Evolutionary conservation across 2,113 vertebrate genomes (phyloP), one percentile per base, ranked within the genome.

Genomic region (Heptranchias perlo): DNA sequence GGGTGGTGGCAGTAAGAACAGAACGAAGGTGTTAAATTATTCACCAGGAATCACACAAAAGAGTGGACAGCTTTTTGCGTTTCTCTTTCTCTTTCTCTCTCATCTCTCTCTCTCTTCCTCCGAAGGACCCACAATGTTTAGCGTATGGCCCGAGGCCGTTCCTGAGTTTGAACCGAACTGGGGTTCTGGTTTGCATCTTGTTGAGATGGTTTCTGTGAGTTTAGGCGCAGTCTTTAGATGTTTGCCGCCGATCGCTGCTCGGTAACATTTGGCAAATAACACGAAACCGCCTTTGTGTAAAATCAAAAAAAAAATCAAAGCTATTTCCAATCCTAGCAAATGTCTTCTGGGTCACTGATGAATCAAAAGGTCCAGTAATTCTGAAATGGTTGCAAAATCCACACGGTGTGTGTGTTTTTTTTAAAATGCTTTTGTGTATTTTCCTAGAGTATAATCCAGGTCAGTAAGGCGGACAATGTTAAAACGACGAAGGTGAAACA

Each of bases 371-470:
- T 97, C 97, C 97, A 4, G 65, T 95, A 25, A 47, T 95, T 95
- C 97, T 97, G 96, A 98, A 97, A 97, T 97, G 97, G 97, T 97
- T 97, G 97, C 97, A 96, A 96, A 97, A 97, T 98, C 97, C 97
- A 97, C 97, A 97, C 97, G 96, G 96, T 47, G 28, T 96, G 78
- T 96, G 96, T 35, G 28, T 49, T 49, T 95, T n/a, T n/a, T n/a
- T n/a, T n/a, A n/a, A 69, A 67, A 35, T 89, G 65, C 96, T 78
- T 89, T 69, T 96, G 54, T 96, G 52, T 54, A 25, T 2, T 2
- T 89, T 21, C 23, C 92, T 99, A 99, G 97, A 99, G 98, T 96
- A 98, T 97, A 97, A 99, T 97, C 98, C 98, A 98, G 97, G 98
- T 98, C 97, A 98, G 98, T 97, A 99, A 96, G 96, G 98, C 98